phyloP scores from a whole-genome alignment of 2,888 invertebrate species.

The Salticus scenicus region DNA sequence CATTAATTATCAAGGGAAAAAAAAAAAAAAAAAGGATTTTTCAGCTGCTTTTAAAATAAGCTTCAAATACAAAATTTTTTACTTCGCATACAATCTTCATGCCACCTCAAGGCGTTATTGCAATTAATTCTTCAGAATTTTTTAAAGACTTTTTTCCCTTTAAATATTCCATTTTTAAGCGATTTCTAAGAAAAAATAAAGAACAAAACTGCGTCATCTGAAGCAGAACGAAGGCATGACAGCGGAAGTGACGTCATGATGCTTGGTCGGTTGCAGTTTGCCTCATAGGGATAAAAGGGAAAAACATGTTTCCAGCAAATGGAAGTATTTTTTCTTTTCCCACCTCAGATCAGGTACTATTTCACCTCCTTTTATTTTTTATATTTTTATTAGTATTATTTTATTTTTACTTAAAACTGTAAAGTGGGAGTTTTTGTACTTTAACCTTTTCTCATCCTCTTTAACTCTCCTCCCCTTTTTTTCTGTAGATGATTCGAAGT shows the following conservation, averaged over 20 bases:
- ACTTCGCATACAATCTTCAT: too few relatives aligned
- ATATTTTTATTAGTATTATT: too few relatives aligned
- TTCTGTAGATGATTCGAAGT: not conserved
- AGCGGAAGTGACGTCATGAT: conserved; percentile 27
- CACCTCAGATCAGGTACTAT: not conserved
- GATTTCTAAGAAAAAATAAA: not conserved
- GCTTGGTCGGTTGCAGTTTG: conserved; percentile 18
- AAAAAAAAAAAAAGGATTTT: too few relatives aligned
- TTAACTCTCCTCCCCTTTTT: too few relatives aligned
- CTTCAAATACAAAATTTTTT: too few relatives aligned
- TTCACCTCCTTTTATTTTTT: not conserved
- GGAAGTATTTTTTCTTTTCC: not conserved
- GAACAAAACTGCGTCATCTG: not conserved
- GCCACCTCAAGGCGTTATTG: too few relatives aligned
- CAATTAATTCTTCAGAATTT: too few relatives aligned
- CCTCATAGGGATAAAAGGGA: conserved; percentile 12
- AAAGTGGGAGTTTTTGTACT: conserved; percentile 5
- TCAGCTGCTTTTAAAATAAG: too few relatives aligned
- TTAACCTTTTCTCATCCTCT: not conserved
- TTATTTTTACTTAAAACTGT: not conserved
- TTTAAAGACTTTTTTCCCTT: not conserved
- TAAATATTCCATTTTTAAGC: not conserved
- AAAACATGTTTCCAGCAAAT: conserved; percentile 11
- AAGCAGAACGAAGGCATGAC: conserved; percentile 6
- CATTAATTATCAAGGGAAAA: too few relatives aligned